Base-by-base conservation (phyloP, 2,113 vertebrate species). In the Leptocoma aspasia region DNA sequence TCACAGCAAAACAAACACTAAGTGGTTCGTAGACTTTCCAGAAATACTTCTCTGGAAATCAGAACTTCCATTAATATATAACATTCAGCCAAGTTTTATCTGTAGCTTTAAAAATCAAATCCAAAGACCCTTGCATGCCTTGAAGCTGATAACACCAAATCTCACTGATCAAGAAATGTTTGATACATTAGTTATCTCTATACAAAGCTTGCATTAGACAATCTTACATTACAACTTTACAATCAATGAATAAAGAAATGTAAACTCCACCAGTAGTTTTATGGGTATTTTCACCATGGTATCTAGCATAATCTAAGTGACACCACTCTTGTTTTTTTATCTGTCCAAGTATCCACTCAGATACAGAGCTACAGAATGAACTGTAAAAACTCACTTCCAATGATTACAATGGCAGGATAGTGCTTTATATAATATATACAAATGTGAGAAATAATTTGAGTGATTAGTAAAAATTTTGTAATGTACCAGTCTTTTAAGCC, bases 161-260 rank as follows among this genome's bases (percentile, higher is more conserved):
- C 65, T 91, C 79, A 81, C 53, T 21, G 21, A 69, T 49, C 13
- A 78, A 78, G 31, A 77, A 90, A 68, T 33, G 33, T 64, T 84
- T 81, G 72, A 61, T 66, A 93, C 73, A 78, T 68, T 52, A 75
- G 89, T 61, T 88, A 19, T 42, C 52, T 72, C 72, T 91, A 68
- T 31, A 91, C 82, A 95, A 86, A 88, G 28, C 52, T 92, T 65
- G 27, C 49, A 65, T 64, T 90, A 87, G 65, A 91, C 90, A 82
- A 78, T 83, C 44, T 87, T 88, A 69, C 69, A 76, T 94, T 94
- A 95, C 63, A 91, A 76, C 89, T 93, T 94, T 94, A 95, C 86
- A 94, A 13, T 50, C 22, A 41, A n/a, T 65, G 89, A 70, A 95
- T 7, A 37, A 85, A 75, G 41, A 94, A 94, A 87, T 27, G 66